These are phyloP conservation scores for Apotomis capreana DNA, from an alignment of 2,888 invertebrate species.

Conservation along the genomic window DNA sequence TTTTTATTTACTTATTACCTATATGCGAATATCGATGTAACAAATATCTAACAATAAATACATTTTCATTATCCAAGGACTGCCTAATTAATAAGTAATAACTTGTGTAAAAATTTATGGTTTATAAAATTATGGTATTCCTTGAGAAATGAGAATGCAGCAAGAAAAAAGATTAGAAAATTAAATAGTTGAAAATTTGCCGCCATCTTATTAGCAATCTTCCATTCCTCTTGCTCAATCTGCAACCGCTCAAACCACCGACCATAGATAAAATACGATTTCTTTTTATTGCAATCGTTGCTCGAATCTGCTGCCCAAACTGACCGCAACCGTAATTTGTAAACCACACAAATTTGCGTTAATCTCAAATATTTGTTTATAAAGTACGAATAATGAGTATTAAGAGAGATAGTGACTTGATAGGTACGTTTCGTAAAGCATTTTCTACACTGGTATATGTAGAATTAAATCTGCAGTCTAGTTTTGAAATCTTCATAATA, in stretches of 20 bases:
- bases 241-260: background rate
- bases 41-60: too few species aligned
- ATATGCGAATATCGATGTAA: too few species aligned
- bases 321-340: conserved; percentile 20
- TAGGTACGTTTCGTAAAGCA: conserved; percentile 26
- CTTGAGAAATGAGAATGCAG: too few species aligned
- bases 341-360: conserved; percentile 13
- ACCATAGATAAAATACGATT: conserved; percentile 30
- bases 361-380: conserved; percentile 18
- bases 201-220: conserved; percentile 56
- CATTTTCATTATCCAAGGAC: too few species aligned
- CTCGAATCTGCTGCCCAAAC: conserved; percentile 5
- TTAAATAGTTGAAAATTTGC: conserved; percentile 56
- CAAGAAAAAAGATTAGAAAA: background rate
- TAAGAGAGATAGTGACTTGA: background rate
- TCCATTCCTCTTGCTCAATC: conserved; percentile 42
- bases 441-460: conserved; percentile 37
- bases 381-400: background rate
- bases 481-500: conserved; percentile 42
- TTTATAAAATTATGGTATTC: too few species aligned
- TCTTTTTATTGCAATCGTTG: conserved; percentile 25
- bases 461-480: conserved; percentile 44
- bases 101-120: too few species aligned
- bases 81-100: too few species aligned
- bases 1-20: background rate